Base-by-base conservation (phyloP, 2,113 vertebrate species). In the Campylomormyrus tamandua region DNA sequence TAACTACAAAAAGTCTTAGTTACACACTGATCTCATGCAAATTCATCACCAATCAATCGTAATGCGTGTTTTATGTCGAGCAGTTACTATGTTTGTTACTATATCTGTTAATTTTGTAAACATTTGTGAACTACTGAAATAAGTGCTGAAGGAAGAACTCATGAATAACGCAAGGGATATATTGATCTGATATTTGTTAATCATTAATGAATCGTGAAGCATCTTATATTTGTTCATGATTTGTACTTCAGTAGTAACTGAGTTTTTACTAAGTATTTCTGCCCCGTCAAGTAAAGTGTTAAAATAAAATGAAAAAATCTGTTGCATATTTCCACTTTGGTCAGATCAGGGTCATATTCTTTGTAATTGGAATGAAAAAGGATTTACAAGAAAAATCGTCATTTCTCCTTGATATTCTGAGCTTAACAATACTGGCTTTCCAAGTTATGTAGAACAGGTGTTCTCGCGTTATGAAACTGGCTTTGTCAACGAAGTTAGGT, bases 331-430 rank as follows among this genome's bases (percentile, higher is more conserved):
- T 62, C 24, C 21, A 62, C 17, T 19, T 56, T 56, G 17, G 15
- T 21, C 52, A 56, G 17, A 56, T 56, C 52, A 21, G 52, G 17
- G 19, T 56, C 24, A 24, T 62, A n/a, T 62, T 62, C 21, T 62
- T 62, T 9, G 21, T 9, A 21, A 7, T 3, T 62, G 21, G 21
- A 62, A 62, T 62, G 17, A 62, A 62, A n/a, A 62, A 8, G 24
- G 56, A 62, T 17, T 62, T 62, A n/a, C 21, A 24, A 62, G 21
- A 58, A 58, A 62, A 62, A 15, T 90, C n/a, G 24, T 80, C 10
- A 56, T 17, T 21, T 7, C 2, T 31, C 24, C 27, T 52, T 35
- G 21, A 53, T n/a, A 21, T 92, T 89, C 90, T 91, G 24, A 15
- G 8, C 24, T 39, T 31, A 6, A 90, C 0, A 15, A 15, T 24